Conservation (phyloP, 2,797 vertebrate genomes). For the Anguilla obscura region DNA sequence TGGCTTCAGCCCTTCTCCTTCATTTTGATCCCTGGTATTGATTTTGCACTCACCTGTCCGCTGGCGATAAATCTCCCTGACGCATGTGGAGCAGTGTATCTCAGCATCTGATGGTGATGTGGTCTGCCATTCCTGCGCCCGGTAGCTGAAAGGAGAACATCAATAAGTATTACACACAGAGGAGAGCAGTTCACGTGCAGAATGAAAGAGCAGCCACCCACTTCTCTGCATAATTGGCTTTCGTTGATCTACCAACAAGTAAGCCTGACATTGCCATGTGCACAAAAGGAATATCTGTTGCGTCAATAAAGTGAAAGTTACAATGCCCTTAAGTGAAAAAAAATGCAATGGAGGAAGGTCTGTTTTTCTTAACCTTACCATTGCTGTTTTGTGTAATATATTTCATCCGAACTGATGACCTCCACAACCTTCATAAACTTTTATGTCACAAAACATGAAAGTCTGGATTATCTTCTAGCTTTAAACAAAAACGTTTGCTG, state of each 20-base stretch:
- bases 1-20: constrained; percentile 15
- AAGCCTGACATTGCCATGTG: background rate
- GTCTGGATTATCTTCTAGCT: background rate
- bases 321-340: background rate
- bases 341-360: background rate
- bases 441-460: background rate
- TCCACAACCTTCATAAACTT: background rate
- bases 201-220: background rate
- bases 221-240: background rate
- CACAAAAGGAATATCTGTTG: background rate
- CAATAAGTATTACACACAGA: background rate
- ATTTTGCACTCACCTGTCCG: constrained; percentile 10
- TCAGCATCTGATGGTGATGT: constrained; percentile 1
- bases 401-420: background rate
- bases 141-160: background rate
- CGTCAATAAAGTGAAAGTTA: background rate
- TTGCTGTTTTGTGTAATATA: background rate
- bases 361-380: background rate
- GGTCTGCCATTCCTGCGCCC: background rate
- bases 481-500: background rate
- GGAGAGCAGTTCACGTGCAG: background rate
- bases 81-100: background rate
- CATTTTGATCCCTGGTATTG: constrained; percentile 27
- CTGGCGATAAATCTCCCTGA: constrained; percentile 32
- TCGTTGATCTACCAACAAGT: background rate